Evolutionary conservation across 1,140 invertebrate species (phyloP), one percentile per base, ranked within the genome.

Genomic region (Brachionus sp.): DNA sequence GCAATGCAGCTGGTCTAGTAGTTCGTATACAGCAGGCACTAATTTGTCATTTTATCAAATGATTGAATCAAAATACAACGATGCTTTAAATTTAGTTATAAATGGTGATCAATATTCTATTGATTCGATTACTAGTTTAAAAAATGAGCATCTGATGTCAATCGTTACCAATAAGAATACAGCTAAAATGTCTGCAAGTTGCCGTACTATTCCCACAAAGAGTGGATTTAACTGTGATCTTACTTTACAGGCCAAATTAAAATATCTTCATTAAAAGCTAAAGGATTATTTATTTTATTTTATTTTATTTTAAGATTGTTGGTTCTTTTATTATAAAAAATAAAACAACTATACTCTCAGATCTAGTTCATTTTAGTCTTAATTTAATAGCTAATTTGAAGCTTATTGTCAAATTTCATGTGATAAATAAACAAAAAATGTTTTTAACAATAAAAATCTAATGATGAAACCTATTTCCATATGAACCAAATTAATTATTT

Each of bases 191-290:
- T 66, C 33, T n/a, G 64, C 64, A 6, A 37, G 33, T 37, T 66
- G 64, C 7, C 25, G 64, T n/a, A 66, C 64, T 10, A 66, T 66
- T 33, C 64, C 64, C 0, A 33, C 33, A 29, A 66, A 66, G 6
- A 66, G 64, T 37, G 64, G 64, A n/a, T 66, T 66, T 66, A 66
- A 66, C 33, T 66, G 64, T 37, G 64, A 66, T 66, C n/a, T 66
- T 3, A 66, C 33, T 33, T 66, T 66, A 9, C 64, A 66, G 1
- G 64, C 64, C 5, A 33, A 9, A 33, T n/a, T 66, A 33, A 66
- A 66, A 66, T 66, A 66, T 66, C 64, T 66, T 66, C 50, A 57
- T 57, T 57, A 25, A 57, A 16, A 57, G 19, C 16, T 19, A 57
- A 19, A 57, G 6, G 44, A 16, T 50, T 50, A 13, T 50, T 50